phyloP scores from a whole-genome alignment of 1,140 invertebrate genomes.

The Saccostrea cuccullata region DNA sequence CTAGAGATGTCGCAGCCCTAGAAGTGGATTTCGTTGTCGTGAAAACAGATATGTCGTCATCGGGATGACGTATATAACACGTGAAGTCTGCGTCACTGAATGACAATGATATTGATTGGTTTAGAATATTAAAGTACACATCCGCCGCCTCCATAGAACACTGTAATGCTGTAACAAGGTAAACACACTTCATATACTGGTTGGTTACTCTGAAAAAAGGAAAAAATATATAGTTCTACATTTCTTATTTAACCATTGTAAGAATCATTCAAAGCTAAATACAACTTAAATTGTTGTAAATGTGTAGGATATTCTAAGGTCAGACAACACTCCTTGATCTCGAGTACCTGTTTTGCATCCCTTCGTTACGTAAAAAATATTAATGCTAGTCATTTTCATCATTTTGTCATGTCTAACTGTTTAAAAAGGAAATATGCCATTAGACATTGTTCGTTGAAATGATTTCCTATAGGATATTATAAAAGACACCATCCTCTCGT shows the following conservation, averaged over 20 bases:
- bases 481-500: background rate
- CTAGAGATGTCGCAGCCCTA: conserved; percentile 40
- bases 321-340: too few species aligned
- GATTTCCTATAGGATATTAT: background rate
- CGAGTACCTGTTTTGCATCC: too few species aligned
- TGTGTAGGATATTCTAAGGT: too few species aligned
- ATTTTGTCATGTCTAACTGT: too few species aligned
- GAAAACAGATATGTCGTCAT: conserved; percentile 51
- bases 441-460: too few species aligned
- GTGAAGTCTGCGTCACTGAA: conserved; percentile 41
- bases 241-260: too few species aligned
- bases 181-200: conserved; percentile 49
- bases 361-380: too few species aligned
- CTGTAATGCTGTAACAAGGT: conserved; percentile 45
- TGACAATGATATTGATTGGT: conserved; percentile 52
- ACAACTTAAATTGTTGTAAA: too few species aligned
- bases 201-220: conserved; percentile 44
- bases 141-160: conserved; percentile 53
- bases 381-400: too few species aligned
- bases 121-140: conserved; percentile 54
- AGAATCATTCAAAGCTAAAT: too few species aligned
- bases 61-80: conserved; percentile 54
- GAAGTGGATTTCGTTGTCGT: conserved; percentile 52
- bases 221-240: background rate
- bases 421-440: too few species aligned